Conservation (phyloP, 2,113 vertebrate species). For the Eira barbara region DNA sequence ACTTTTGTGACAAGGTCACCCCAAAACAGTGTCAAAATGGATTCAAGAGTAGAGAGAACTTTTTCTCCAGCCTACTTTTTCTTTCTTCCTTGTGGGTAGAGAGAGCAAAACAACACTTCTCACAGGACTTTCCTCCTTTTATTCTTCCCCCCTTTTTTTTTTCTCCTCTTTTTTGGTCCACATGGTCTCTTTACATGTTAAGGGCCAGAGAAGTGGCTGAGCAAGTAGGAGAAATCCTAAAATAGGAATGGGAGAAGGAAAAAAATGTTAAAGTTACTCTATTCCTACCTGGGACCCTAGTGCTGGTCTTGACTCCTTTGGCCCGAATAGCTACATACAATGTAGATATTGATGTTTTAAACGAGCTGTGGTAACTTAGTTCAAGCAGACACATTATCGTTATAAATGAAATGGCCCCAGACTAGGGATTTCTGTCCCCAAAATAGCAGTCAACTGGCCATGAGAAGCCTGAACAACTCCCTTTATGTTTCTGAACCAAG, state of each 20-base stretch:
- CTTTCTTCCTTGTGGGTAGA: not conserved
- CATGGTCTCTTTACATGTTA: not conserved
- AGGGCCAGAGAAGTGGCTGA: not conserved
- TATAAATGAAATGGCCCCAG: not conserved
- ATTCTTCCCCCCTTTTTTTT: not conserved
- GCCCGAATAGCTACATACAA: not conserved
- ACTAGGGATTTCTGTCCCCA: not conserved
- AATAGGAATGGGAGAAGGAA: not conserved
- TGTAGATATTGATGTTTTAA: not conserved
- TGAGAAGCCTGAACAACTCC: not conserved
- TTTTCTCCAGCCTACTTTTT: not conserved
- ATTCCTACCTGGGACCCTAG: not conserved
- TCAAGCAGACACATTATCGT: not conserved
- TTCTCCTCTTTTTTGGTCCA: not conserved
- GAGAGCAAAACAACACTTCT: not conserved
- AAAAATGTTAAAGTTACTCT: not conserved
- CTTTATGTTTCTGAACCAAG: not conserved
- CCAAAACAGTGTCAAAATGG: not conserved
- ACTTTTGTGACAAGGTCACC: not conserved
- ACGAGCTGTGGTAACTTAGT: not conserved
- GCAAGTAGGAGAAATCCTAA: not conserved
- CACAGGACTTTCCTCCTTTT: not conserved
- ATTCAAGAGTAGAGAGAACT: not conserved
- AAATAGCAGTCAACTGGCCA: not conserved
- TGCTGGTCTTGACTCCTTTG: not conserved